Evolutionary conservation across 2,797 vertebrate species (phyloP).

Genomic region (Pangasius sanitwongsei): DNA sequence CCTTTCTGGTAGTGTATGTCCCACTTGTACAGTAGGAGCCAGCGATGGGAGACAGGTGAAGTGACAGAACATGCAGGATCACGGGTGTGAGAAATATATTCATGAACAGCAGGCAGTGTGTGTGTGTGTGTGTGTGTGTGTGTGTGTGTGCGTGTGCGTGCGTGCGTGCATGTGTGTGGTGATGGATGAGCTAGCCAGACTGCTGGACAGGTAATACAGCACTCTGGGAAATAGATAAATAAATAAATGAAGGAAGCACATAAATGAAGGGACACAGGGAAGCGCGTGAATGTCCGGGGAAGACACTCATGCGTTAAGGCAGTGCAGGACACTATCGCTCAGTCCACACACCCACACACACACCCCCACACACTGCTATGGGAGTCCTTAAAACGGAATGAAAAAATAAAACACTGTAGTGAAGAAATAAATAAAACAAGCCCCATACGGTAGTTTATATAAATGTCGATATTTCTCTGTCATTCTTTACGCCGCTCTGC

Average conservation of each 20-base stretch:
- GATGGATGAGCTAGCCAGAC: constrained; percentile 60
- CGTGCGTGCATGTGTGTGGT: constrained; percentile 36
- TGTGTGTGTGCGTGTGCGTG: background rate
- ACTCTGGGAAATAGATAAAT: constrained; percentile 56
- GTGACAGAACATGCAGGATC: constrained; percentile 54
- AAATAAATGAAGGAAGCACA: constrained; percentile 54
- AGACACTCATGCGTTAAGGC: constrained; percentile 27
- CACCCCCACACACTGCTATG: background rate
- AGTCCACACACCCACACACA: constrained; percentile 10
- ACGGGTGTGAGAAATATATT: constrained; percentile 53
- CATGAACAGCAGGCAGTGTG: constrained; percentile 35
- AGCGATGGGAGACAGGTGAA: constrained; percentile 45
- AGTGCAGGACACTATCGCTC: background rate
- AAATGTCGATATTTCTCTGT: constrained; percentile 6
- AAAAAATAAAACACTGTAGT: background rate
- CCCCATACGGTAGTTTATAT: background rate
- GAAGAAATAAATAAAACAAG: background rate
- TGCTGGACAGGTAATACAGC: constrained; percentile 57
- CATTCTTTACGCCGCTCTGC: constrained; percentile 5
- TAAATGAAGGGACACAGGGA: constrained; percentile 43
- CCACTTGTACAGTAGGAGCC: constrained; percentile 42
- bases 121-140: constrained; percentile 47
- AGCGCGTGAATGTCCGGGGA: constrained; percentile 22
- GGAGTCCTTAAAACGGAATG: background rate
- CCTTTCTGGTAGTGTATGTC: constrained; percentile 11